Base-by-base conservation (phyloP, 2,888 invertebrate genomes). In the Acanthosepion lycidas region DNA sequence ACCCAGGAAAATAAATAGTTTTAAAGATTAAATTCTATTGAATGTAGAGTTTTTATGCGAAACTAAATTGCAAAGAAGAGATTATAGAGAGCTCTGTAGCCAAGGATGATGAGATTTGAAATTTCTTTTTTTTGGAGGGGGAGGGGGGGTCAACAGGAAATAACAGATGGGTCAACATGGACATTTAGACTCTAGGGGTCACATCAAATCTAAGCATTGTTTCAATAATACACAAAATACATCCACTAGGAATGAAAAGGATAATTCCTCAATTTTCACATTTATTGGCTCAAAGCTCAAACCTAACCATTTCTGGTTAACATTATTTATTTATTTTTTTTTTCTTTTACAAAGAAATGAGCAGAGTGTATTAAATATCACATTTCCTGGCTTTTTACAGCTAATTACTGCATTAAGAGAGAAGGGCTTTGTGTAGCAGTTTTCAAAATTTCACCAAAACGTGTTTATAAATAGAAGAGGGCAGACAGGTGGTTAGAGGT, bases 241-340 rank as follows among this genome's bases (percentile, higher is more conserved):
- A 78, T 78, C 78, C n/a, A 78, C 78, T n/a, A 78, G 78, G n/a
- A 78, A 78, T n/a, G 78, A 33, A 78, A 33, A n/a, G 78, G 78
- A 78, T 28, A 78, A 78, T 78, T 78, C 78, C 28, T 28, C 6
- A 78, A 78, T 78, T n/a, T n/a, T 78, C 6, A 33, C 78, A 78
- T 78, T 78, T 33, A 78, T 78, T 78, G n/a, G 78, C 78, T 78
- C n/a, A 78, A 78, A 78, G 78, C n/a, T 78, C 78, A 15, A 15
- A n/a, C 3, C 33, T 15, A n/a, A n/a, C n/a, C 78, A 78, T 78
- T n/a, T 78, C 33, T 78, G 33, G n/a, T 78, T 78, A n/a, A 78
- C n/a, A 78, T 9, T n/a, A n/a, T n/a, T 42, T n/a, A n/a, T n/a
- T 33, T 33, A 1, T 33, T n/a, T 78, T 78, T n/a, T 33, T 15